Evolutionary conservation across 2,888 invertebrate genomes (phyloP).

Genomic region (Volucella inanis): DNA sequence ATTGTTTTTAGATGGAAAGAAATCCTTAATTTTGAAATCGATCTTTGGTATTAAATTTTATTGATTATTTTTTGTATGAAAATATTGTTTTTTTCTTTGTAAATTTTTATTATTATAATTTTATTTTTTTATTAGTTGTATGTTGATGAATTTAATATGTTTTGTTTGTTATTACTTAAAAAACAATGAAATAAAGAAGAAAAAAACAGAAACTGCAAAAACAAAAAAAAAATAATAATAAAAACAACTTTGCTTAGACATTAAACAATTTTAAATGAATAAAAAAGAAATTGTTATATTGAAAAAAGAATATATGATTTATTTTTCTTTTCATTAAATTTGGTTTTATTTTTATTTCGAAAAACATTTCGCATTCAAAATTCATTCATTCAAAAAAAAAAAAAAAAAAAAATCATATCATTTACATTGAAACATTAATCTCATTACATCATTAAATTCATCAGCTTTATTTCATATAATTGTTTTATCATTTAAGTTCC

Average conservation of each 20-base stretch:
- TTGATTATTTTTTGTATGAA: constrained; percentile 40
- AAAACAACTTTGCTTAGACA: constrained; percentile 72
- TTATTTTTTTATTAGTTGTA: constrained; percentile 47
- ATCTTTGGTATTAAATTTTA: constrained; percentile 66
- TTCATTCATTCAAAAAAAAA: constrained; percentile 16
- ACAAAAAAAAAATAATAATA: constrained; percentile 12
- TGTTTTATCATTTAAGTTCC: constrained; percentile 67
- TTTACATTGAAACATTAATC: constrained; percentile 17
- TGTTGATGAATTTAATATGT: constrained; percentile 75
- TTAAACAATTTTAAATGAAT: constrained; percentile 66
- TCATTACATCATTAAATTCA: constrained; percentile 72
- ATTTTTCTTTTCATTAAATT: constrained; percentile 55
- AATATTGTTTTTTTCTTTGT: constrained; percentile 48
- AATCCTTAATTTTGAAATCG: constrained; percentile 45
- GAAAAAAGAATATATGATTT: constrained; percentile 53
- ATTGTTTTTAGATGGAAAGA: constrained; percentile 27
- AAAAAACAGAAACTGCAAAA: constrained; percentile 17
- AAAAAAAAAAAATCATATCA: constrained; percentile 20
- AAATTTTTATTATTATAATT: constrained; percentile 44
- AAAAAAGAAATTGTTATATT: constrained; percentile 71
- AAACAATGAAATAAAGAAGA: constrained; percentile 36
- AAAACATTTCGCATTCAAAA: constrained; percentile 44
- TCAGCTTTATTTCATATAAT: constrained; percentile 48
- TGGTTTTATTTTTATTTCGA: constrained; percentile 47
- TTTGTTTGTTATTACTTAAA: constrained; percentile 69